Conservation (phyloP, 2,888 invertebrate species). For the Boloria euphrosyne region DNA sequence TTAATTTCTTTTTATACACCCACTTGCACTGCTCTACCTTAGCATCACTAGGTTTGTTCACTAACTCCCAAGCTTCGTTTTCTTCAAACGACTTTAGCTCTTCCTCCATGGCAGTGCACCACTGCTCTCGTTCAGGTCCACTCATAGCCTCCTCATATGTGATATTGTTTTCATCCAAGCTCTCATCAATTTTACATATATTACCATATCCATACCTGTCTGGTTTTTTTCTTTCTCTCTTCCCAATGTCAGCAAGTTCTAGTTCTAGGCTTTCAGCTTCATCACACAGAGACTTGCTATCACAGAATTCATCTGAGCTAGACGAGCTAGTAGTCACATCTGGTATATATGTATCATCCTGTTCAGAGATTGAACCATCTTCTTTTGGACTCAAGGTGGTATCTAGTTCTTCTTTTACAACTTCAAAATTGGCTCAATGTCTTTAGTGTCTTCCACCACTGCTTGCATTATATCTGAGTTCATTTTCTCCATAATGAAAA, state of each 20-base stretch:
- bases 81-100: slow-evolving; percentile 33
- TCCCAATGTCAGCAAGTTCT: slow-evolving; percentile 6
- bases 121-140: slow-evolving; percentile 27
- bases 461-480: too few relatives aligned
- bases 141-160: slow-evolving; percentile 31
- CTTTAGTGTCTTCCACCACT: too few relatives aligned
- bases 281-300: slow-evolving; percentile 22
- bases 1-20: slow-evolving; percentile 28
- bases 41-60: slow-evolving; percentile 21
- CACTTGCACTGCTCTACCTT: slow-evolving; percentile 4
- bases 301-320: slow-evolving; percentile 28
- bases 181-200: slow-evolving; percentile 18
- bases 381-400: slow-evolving; percentile 18
- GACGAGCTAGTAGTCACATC: slow-evolving; percentile 20
- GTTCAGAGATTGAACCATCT: slow-evolving; percentile 17
- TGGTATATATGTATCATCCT: slow-evolving; percentile 26
- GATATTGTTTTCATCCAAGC: slow-evolving; percentile 13
- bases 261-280: slow-evolving; percentile 1
- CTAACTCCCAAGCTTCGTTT: slow-evolving; percentile 30
- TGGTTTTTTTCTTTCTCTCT: slow-evolving; percentile 13
- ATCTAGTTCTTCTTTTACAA: background rate
- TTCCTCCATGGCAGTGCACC: slow-evolving; percentile 26
- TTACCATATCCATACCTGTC: slow-evolving; percentile 25
- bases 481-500: too few relatives aligned
- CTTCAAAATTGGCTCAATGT: too few relatives aligned